phyloP scores from a whole-genome alignment of 92 coral and sea anemone genomes.

The Pocillopora meandrina region DNA sequence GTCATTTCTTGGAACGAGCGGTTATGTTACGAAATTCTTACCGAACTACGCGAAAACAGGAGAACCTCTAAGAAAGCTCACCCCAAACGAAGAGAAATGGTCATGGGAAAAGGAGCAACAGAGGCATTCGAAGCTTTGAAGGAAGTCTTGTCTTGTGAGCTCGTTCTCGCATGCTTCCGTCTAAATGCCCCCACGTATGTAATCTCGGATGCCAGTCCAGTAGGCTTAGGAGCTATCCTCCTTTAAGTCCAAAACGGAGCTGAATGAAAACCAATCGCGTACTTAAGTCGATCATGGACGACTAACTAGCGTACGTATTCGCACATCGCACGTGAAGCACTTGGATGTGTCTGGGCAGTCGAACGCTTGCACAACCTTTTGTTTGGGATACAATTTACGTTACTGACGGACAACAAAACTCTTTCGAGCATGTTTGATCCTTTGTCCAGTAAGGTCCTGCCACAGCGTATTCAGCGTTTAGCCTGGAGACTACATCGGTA shows the following conservation, averaged over 20 bases:
- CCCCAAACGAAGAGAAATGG: constrained; percentile 34
- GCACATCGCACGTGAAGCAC: constrained; percentile 49
- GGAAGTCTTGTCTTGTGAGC: neutral
- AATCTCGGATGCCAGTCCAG: too few relatives aligned
- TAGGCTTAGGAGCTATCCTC: neutral
- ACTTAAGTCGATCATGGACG: constrained; percentile 29
- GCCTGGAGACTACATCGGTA: too few relatives aligned
- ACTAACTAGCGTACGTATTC: too few relatives aligned
- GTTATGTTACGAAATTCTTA: constrained; percentile 46
- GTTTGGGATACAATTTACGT: constrained; percentile 45
- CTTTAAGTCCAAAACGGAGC: constrained; percentile 2
- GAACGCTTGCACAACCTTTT: constrained; percentile 28
- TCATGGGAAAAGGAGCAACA: constrained; percentile 40
- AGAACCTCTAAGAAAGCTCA: constrained; percentile 45
- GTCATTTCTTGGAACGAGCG: constrained; percentile 54
- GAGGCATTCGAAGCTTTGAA: neutral
- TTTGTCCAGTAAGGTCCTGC: too few relatives aligned
- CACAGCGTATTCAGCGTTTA: too few relatives aligned
- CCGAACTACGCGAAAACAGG: constrained; percentile 27
- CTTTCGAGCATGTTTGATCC: too few relatives aligned
- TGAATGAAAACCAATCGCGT: constrained; percentile 46
- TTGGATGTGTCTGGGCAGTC: constrained; percentile 53
- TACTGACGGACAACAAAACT: too few relatives aligned
- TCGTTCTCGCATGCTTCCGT: neutral
- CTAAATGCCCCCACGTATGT: neutral